Evolutionary conservation across 2,888 invertebrate genomes (phyloP), one percentile per base, ranked within the genome.

Genomic region (Crepidodera aurea): DNA sequence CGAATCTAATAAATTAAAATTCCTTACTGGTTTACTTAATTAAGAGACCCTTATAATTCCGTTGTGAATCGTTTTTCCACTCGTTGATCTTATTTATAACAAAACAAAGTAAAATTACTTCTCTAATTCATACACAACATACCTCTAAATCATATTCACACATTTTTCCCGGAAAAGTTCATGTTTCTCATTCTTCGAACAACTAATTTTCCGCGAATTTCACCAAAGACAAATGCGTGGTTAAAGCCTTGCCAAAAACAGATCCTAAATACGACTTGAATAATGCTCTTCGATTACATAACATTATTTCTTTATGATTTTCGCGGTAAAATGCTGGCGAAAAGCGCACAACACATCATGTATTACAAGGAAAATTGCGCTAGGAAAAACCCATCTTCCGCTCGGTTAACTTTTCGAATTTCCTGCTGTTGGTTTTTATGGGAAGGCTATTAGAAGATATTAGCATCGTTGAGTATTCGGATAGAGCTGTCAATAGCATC

Each of bases 311-410:
- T 63, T 63, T 63, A 63, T 59, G 63, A 51, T 63, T 57, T 44
- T 55, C 56, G 44, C 56, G 56, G 61, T 61, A 44, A 56, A 61
- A 60, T 34, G 54, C 32, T 39, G 13, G 40, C 40, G 58, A 48
- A 53, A 57, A 48, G 46, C 62, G 57, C 39, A 62, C 62, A 62
- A 61, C 72, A 70, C 71, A 72, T 76, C 74, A 70, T 74, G 75
- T 75, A 74, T 71, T 74, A 75, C 76, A 77, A 74, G 75, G 74
- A 76, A 76, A 78, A 78, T 78, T 77, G 74, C 74, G 71, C 69
- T 71, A 71, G 73, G 75, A 72, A 54, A 57, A 64, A 55, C 71
- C 70, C 73, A 69, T 70, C 73, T 77, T 77, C 73, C 77, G 73
- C 75, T 75, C 75, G 69, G 77, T 77, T 77, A 73, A 74, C 70